Percentiles rank a stretch among this genome's conserved stretches.
phyloP scores from a whole-genome alignment of 1,140 invertebrate genomes.

The Leptoteleia sp. region DNA sequence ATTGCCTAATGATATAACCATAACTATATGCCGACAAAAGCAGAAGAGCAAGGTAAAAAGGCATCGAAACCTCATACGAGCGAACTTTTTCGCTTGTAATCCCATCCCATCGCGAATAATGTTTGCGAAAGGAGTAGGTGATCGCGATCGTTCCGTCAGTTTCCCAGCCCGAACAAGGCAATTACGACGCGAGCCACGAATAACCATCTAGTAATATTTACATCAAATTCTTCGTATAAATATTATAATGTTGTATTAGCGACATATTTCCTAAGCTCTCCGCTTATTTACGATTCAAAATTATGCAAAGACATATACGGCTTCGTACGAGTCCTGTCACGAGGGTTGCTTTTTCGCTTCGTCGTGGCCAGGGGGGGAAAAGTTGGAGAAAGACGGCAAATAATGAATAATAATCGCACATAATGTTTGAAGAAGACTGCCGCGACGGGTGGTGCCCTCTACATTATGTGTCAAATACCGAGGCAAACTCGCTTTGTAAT shows the following conservation, averaged over 20 bases:
- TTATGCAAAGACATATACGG: conserved; percentile 55
- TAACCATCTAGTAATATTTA: conserved; percentile 12
- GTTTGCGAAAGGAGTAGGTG: conserved; percentile 23
- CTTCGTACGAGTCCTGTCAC: conserved; percentile 42
- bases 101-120: conserved; percentile 39
- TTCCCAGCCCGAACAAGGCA: conserved; percentile 20
- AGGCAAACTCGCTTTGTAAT: conserved; percentile 71
- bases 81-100: conserved; percentile 53
- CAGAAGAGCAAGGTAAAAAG: conserved; percentile 46
- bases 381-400: conserved; percentile 69
- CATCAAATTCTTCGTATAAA: conserved; percentile 14
- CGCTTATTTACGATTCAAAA: conserved; percentile 44
- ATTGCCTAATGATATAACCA: conserved; percentile 76
- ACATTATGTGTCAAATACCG: conserved; percentile 76
- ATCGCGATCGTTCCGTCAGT: conserved; percentile 29
- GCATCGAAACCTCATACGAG: conserved; percentile 53
- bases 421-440: conserved; percentile 66
- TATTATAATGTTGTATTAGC: conserved; percentile 14
- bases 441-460: conserved; percentile 57
- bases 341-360: conserved; percentile 45
- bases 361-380: conserved; percentile 16
- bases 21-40: conserved; percentile 73
- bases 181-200: conserved; percentile 12
- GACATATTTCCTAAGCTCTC: not conserved
- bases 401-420: conserved; percentile 80